phyloP scores from a whole-genome alignment of 1,140 invertebrate species.

The Papilio glaucus region DNA sequence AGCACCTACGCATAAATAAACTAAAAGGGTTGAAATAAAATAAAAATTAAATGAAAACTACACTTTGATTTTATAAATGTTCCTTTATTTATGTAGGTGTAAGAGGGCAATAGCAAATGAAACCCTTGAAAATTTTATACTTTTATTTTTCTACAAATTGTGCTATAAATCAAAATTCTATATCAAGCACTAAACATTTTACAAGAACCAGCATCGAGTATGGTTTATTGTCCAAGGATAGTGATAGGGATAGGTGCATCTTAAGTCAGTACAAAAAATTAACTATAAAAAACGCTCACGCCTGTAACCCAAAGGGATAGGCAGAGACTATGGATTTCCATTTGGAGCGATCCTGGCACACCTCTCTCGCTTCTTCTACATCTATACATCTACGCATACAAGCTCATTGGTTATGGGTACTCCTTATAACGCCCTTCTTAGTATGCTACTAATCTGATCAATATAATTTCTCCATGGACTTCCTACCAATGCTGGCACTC shows the following conservation, averaged over 20 bases:
- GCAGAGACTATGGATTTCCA: too few species aligned
- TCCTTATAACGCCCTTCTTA: too few species aligned
- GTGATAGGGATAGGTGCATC: conserved; percentile 37
- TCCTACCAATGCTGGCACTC: too few species aligned
- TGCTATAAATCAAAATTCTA: conserved; percentile 49
- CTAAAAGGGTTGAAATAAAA: conserved; percentile 50
- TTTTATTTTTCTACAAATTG: conserved; percentile 61
- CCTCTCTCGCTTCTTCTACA: too few species aligned
- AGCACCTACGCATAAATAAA: conserved; percentile 29
- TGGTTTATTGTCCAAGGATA: conserved; percentile 45
- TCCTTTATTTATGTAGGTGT: conserved; percentile 78
- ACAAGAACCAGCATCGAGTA: conserved; percentile 36
- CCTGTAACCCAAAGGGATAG: too few species aligned
- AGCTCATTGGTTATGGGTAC: too few species aligned
- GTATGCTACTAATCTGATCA: too few species aligned
- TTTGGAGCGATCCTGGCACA: too few species aligned
- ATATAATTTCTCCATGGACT: too few species aligned
- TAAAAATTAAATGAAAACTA: conserved; percentile 76
- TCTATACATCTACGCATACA: too few species aligned
- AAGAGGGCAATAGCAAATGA: conserved; percentile 72
- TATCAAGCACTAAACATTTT: conserved; percentile 32
- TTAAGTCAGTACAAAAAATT: conserved; percentile 47
- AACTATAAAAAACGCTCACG: too few species aligned
- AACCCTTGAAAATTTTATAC: conserved; percentile 73
- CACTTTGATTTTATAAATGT: conserved; percentile 68